These are phyloP conservation scores for Norana najaformis DNA, from an alignment of 2,888 invertebrate genomes.

Conservation along the genomic window DNA sequence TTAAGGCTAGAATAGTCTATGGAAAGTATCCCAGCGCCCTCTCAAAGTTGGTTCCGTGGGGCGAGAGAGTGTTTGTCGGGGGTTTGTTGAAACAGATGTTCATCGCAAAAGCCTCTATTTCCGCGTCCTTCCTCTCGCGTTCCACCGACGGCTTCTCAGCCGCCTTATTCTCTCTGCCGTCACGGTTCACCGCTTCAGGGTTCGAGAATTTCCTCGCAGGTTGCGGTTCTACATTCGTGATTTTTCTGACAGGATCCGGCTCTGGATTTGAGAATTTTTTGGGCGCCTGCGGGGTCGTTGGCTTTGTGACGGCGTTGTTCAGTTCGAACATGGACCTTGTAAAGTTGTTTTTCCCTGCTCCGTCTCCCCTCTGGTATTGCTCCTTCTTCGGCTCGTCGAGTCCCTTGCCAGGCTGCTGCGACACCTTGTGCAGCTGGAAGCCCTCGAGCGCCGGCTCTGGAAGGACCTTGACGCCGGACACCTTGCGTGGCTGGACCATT, in stretches of 20 bases:
- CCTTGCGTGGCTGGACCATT: slow-evolving; percentile 44
- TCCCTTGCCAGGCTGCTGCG: background rate
- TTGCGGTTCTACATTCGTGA: background rate
- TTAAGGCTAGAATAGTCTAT: background rate
- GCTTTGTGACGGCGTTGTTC: background rate
- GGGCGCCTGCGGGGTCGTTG: background rate
- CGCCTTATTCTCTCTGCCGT: background rate
- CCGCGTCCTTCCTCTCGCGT: slow-evolving; percentile 43
- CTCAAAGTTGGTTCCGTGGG: slow-evolving; percentile 38
- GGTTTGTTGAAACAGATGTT: slow-evolving; percentile 40
- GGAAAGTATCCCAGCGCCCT: slow-evolving; percentile 19
- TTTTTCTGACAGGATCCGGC: background rate
- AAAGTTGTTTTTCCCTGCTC: background rate
- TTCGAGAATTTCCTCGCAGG: background rate
- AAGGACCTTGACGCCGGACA: slow-evolving; percentile 42
- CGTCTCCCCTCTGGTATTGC: background rate
- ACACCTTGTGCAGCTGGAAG: background rate
- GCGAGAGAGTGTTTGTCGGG: slow-evolving; percentile 33
- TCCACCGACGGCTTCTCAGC: background rate
- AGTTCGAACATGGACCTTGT: slow-evolving; percentile 14
- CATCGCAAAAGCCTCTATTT: slow-evolving; percentile 41
- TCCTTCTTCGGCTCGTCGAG: background rate
- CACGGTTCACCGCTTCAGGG: slow-evolving; percentile 31
- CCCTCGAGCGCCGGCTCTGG: slow-evolving; percentile 28
- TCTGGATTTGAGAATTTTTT: background rate